phyloP scores from a whole-genome alignment of 1,140 invertebrate genomes.

The Paracyclopina nana region DNA sequence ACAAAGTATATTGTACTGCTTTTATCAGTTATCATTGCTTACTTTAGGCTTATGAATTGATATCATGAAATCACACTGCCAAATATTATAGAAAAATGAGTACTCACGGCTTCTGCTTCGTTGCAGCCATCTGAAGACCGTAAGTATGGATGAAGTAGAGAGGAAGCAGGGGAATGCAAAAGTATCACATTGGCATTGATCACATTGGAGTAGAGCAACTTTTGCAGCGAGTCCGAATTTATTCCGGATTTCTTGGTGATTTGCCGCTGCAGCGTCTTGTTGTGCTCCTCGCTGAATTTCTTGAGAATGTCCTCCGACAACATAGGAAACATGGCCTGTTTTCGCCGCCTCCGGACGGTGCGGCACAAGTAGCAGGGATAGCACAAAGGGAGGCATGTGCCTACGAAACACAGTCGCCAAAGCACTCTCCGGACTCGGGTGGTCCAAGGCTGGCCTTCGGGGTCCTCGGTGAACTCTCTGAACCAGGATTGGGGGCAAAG shows the following conservation, averaged over 20 bases:
- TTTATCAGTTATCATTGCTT: too few species aligned
- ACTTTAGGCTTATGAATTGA: too few species aligned
- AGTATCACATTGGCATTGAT: background rate
- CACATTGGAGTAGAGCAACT: background rate
- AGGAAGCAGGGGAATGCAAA: background rate
- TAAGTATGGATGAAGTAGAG: background rate
- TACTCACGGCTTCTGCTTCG: background rate
- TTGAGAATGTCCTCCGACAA: background rate
- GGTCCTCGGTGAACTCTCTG: background rate
- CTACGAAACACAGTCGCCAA: constrained; percentile 6
- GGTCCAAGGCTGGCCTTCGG: background rate
- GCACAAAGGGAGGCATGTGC: constrained; percentile 4
- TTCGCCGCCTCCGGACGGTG: background rate
- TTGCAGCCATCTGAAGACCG: background rate
- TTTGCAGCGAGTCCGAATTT: background rate
- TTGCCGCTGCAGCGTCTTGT: background rate
- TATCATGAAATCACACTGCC: background rate
- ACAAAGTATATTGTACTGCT: too few species aligned
- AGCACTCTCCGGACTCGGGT: background rate
- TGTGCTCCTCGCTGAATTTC: background rate
- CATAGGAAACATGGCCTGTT: background rate
- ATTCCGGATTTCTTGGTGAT: background rate
- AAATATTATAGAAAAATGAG: background rate
- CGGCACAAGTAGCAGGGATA: constrained; percentile 9
- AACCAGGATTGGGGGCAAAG: background rate